phyloP scores from a whole-genome alignment of 2,888 invertebrate genomes.

The Mactromeris polynyma region DNA sequence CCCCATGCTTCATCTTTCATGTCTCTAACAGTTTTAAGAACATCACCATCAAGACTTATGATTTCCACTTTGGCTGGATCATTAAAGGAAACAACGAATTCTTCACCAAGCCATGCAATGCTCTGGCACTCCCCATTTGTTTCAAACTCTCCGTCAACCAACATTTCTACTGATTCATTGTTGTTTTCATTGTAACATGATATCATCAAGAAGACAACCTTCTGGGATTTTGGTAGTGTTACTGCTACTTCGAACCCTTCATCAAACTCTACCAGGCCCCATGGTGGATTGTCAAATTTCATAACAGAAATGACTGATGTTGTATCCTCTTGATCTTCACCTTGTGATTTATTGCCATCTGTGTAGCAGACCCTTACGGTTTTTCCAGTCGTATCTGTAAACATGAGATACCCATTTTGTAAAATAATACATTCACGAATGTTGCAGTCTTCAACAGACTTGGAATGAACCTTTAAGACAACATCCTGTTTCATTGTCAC shows the following conservation, averaged over 20 bases:
- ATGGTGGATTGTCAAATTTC: background rate
- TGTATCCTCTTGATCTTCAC: background rate
- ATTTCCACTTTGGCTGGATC: slow-evolving; percentile 3
- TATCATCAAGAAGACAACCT: background rate
- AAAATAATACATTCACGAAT: slow-evolving; percentile 1
- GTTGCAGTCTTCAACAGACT: background rate
- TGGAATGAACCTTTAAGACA: background rate
- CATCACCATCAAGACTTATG: background rate
- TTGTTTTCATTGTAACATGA: background rate
- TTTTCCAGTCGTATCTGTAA: background rate
- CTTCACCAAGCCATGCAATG: background rate
- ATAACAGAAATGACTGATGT: background rate
- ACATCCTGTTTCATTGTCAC: background rate
- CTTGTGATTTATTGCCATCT: background rate
- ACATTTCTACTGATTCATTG: background rate
- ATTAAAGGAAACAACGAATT: background rate
- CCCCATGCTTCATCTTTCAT: background rate
- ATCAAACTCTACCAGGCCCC: background rate
- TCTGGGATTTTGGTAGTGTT: background rate
- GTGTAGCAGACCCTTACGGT: background rate
- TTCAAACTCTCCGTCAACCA: background rate
- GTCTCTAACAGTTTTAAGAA: background rate
- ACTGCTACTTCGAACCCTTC: background rate
- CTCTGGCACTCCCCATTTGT: background rate
- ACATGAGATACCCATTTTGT: background rate